These are phyloP conservation scores for Conomelus anceps DNA, from an alignment of 2,888 invertebrate species.

Conservation along the genomic window DNA sequence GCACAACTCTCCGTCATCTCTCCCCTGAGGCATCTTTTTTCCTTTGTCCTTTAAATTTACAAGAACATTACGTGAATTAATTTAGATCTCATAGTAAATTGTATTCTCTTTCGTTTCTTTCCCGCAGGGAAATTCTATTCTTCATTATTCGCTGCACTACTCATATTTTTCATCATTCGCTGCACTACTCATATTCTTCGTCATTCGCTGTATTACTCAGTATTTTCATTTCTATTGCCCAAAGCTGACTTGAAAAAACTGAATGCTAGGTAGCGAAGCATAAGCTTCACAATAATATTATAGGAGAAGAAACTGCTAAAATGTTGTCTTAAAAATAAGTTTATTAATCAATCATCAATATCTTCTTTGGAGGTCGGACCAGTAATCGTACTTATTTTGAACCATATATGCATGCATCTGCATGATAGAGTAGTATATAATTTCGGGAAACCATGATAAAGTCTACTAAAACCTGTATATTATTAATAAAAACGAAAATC, in stretches of 20 bases:
- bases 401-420: too few relatives aligned
- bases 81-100: background rate
- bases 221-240: background rate
- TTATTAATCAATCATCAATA: background rate
- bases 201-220: background rate
- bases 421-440: too few relatives aligned
- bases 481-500: too few relatives aligned
- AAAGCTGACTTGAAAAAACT: background rate
- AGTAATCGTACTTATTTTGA: too few relatives aligned
- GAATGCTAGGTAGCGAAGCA: background rate
- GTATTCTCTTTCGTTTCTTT: background rate
- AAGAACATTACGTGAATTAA: background rate
- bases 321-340: background rate
- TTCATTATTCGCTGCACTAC: background rate
- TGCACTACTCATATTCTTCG: background rate
- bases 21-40: background rate
- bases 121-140: background rate
- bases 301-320: background rate
- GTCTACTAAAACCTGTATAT: too few relatives aligned
- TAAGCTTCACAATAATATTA: background rate
- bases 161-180: background rate
- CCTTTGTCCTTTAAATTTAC: background rate
- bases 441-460: too few relatives aligned
- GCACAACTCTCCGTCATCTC: background rate
- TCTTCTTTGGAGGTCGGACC: too few relatives aligned